A percentile compares a stretch with the other conserved stretches of the same genome.
Evolutionary conservation across 2,113 vertebrate genomes (phyloP).

Genomic region (Leptobrachium ailaonicum): DNA sequence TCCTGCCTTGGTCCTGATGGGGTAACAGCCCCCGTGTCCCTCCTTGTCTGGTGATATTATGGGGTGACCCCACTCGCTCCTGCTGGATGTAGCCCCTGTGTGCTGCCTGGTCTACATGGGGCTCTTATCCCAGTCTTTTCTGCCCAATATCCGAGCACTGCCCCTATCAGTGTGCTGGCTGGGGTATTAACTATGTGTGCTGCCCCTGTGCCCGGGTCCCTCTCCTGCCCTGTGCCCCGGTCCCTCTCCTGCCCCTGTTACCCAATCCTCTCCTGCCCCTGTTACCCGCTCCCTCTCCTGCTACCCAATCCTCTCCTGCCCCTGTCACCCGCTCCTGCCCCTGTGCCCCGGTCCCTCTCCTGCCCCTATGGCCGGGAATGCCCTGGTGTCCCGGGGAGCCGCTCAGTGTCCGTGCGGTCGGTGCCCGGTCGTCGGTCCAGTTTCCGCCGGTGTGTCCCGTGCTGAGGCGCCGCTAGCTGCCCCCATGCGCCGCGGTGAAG

Average conservation of each 20-base stretch:
- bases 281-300: constrained; percentile 45
- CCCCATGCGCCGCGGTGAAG: constrained; percentile 78
- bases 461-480: constrained; percentile 73
- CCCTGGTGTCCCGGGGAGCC: neutral
- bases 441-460: constrained; percentile 25
- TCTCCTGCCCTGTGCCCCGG: constrained; percentile 31
- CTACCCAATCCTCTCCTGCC: constrained; percentile 30
- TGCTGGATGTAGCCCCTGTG: too few relatives aligned
- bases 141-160: too few relatives aligned
- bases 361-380: constrained; percentile 29
- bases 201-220: constrained; percentile 41
- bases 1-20: constrained; percentile 34
- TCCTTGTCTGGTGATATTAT: constrained; percentile 42
- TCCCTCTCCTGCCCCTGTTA: constrained; percentile 37
- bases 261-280: constrained; percentile 41
- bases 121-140: too few relatives aligned
- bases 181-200: constrained; percentile 10
- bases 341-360: constrained; percentile 37
- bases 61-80: too few relatives aligned
- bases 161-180: neutral
- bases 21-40: constrained; percentile 47
- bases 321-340: constrained; percentile 47
- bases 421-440: neutral
- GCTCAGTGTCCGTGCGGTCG: constrained; percentile 15
- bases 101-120: too few relatives aligned